Conservation (phyloP, 2,113 vertebrate species). For the Hemiscyllium ocellatum region DNA sequence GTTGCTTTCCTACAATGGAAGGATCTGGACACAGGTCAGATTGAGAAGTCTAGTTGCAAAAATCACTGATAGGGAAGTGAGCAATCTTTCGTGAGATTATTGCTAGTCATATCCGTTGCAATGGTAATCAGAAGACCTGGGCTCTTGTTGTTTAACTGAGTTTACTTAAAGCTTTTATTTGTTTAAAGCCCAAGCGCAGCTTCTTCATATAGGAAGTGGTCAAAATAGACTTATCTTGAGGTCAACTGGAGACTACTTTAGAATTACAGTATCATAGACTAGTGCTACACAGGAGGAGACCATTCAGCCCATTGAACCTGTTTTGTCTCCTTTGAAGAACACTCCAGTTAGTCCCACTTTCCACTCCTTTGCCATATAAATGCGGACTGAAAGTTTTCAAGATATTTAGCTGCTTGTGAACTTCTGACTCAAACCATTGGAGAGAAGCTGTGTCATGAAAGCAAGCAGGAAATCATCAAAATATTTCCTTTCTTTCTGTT, state of each 20-base stretch:
- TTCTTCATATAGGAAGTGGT: background rate
- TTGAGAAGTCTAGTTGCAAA: too few species aligned
- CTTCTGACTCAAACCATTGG: background rate
- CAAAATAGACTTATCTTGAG: background rate
- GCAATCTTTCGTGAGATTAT: too few species aligned
- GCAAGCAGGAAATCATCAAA: background rate
- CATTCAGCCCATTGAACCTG: background rate
- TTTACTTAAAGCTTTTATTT: background rate
- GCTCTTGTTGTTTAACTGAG: background rate
- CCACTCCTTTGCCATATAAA: background rate
- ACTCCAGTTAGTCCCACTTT: background rate
- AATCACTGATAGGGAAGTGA: too few species aligned
- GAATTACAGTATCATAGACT: background rate
- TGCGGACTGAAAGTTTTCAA: background rate
- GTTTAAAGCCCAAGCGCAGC: background rate
- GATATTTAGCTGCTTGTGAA: background rate
- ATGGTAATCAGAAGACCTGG: too few species aligned
- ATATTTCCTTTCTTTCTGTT: background rate
- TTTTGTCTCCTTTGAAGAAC: background rate
- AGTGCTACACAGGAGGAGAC: background rate
- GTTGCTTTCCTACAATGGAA: too few species aligned
- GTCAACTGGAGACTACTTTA: background rate
- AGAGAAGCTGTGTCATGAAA: background rate
- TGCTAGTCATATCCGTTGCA: too few species aligned
- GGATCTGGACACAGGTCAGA: too few species aligned